phyloP scores from a whole-genome alignment of 2,888 invertebrate species.

The Vanessa cardui region DNA sequence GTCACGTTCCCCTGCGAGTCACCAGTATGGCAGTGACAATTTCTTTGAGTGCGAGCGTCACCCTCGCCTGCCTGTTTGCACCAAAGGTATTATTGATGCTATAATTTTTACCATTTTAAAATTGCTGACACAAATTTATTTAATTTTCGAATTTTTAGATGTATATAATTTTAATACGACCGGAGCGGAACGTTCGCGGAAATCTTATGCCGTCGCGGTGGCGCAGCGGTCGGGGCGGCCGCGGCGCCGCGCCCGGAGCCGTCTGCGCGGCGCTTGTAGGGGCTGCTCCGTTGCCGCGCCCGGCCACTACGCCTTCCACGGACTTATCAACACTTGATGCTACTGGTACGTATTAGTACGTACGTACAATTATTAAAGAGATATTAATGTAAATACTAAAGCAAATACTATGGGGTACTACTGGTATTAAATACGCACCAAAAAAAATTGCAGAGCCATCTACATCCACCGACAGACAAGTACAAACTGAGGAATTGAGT shows the following conservation, averaged over 20 bases:
- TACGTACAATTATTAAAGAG: neutral
- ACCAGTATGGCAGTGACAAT: slow-evolving; percentile 98
- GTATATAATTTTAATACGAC: slow-evolving; percentile 67
- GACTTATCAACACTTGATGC: slow-evolving; percentile 60
- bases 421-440: neutral
- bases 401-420: neutral
- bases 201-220: slow-evolving; percentile 62
- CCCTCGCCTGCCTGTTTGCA: slow-evolving; percentile 95
- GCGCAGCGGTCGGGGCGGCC: slow-evolving; percentile 51
- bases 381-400: neutral
- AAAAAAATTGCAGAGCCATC: slow-evolving; percentile 49
- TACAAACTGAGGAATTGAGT: slow-evolving; percentile 65
- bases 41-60: slow-evolving; percentile 96
- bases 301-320: slow-evolving; percentile 57
- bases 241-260: slow-evolving; percentile 56
- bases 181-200: slow-evolving; percentile 71
- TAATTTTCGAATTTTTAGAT: slow-evolving; percentile 48
- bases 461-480: slow-evolving; percentile 61
- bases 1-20: slow-evolving; percentile 94
- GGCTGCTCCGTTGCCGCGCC: slow-evolving; percentile 47
- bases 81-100: slow-evolving; percentile 88
- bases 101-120: neutral
- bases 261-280: slow-evolving; percentile 60
- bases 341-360: slow-evolving; percentile 20
- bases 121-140: neutral